These are phyloP conservation scores for Gastrophysa polygoni DNA, from an alignment of 2,888 invertebrate species.

Conservation along the genomic window DNA sequence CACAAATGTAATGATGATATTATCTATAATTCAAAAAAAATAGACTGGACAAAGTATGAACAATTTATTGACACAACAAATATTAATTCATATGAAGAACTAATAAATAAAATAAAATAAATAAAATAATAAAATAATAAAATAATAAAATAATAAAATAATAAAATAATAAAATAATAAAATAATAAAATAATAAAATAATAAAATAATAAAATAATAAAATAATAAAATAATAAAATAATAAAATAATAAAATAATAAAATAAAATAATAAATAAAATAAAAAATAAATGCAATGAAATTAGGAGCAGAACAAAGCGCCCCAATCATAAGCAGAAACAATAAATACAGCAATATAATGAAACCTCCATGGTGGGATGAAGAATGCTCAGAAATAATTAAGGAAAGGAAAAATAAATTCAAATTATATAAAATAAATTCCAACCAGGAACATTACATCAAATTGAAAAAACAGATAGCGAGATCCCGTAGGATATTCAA, in stretches of 20 bases:
- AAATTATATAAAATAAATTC: not conserved
- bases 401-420: not conserved
- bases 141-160: too few relatives aligned
- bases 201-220: too few relatives aligned
- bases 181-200: too few relatives aligned
- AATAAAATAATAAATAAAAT: too few relatives aligned
- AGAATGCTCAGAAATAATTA: too few relatives aligned
- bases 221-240: too few relatives aligned
- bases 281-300: slow-evolving; percentile 4
- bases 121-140: too few relatives aligned
- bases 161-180: too few relatives aligned
- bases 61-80: too few relatives aligned
- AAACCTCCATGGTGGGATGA: slow-evolving; percentile 10
- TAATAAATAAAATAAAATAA: too few relatives aligned
- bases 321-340: not conserved
- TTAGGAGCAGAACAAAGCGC: not conserved
- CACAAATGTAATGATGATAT: not conserved
- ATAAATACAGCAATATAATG: not conserved
- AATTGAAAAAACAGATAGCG: slow-evolving; percentile 4
- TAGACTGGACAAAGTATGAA: not conserved
- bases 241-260: too few relatives aligned
- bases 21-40: not conserved
- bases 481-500: not conserved
- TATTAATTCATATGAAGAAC: not conserved
- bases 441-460: not conserved